Conservation (phyloP, 2,113 vertebrate genomes). For the Morone saxatilis region DNA sequence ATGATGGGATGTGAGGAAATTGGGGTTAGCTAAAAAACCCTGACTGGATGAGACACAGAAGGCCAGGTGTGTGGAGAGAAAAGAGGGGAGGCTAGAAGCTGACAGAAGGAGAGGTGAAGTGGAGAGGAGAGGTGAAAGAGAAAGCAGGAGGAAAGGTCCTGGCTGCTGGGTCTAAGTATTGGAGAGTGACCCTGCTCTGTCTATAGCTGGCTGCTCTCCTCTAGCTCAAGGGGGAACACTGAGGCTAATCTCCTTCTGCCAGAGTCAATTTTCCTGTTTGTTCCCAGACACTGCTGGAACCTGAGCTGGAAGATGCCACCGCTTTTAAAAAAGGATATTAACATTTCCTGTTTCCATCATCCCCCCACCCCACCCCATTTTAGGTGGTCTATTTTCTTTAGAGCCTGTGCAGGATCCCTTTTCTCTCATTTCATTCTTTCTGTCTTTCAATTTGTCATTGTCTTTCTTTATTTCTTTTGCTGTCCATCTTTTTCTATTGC, state of each 20-base stretch:
- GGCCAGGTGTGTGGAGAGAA: conserved; percentile 22
- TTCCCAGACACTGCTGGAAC: conserved; percentile 45
- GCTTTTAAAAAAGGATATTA: conserved; percentile 46
- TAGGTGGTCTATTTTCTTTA: conserved; percentile 32
- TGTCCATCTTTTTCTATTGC: background rate
- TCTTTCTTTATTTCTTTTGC: background rate
- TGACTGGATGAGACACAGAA: conserved; percentile 32
- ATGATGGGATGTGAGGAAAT: conserved; percentile 65
- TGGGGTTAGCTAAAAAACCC: conserved; percentile 58
- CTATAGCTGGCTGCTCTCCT: conserved; percentile 37
- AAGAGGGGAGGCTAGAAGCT: conserved; percentile 9
- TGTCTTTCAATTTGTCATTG: conserved; percentile 1
- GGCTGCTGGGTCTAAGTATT: conserved; percentile 41
- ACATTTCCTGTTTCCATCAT: conserved; percentile 58
- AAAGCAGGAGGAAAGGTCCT: conserved; percentile 39
- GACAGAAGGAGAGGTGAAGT: conserved; percentile 31
- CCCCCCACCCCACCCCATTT: conserved; percentile 11
- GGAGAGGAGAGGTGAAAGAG: conserved; percentile 34
- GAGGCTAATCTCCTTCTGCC: conserved; percentile 71
- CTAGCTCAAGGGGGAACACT: conserved; percentile 31
- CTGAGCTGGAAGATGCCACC: conserved; percentile 47
- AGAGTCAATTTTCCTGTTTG: conserved; percentile 56
- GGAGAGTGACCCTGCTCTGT: conserved; percentile 51
- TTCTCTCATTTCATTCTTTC: conserved; percentile 26
- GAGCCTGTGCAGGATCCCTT: conserved; percentile 9